Evolutionary conservation across 2,888 invertebrate genomes (phyloP).

Genomic region (Philonicus albiceps): DNA sequence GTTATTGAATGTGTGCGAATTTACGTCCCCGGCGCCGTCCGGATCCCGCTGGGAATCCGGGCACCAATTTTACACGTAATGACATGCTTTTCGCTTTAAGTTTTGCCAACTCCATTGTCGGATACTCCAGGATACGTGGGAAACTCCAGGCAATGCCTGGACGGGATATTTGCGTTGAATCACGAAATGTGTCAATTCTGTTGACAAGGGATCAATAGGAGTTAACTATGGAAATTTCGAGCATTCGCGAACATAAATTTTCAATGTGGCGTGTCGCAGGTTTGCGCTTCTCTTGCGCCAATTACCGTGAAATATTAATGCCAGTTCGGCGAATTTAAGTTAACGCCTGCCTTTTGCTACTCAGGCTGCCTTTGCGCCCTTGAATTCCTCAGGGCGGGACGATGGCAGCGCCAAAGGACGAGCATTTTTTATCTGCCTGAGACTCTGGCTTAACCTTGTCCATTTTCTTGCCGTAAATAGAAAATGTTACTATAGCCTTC

Average conservation of each 20-base stretch:
- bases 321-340: background rate
- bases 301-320: background rate
- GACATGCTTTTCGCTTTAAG: constrained; percentile 1
- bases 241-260: constrained; percentile 4
- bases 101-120: background rate
- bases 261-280: background rate
- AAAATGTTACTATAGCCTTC: background rate
- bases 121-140: background rate
- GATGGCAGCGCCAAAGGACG: background rate
- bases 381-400: background rate
- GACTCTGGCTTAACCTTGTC: background rate
- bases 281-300: background rate
- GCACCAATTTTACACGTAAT: constrained; percentile 10
- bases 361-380: background rate
- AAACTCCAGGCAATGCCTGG: background rate
- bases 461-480: background rate
- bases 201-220: constrained; percentile 1
- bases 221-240: background rate
- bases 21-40: background rate
- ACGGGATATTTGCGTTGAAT: background rate
- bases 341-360: background rate
- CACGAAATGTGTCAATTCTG: constrained; percentile 9
- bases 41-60: background rate
- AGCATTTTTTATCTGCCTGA: background rate
- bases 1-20: constrained; percentile 28